These are phyloP conservation scores for Agelaius tricolor DNA, from an alignment of 2,113 vertebrate genomes.

Conservation along the genomic window DNA sequence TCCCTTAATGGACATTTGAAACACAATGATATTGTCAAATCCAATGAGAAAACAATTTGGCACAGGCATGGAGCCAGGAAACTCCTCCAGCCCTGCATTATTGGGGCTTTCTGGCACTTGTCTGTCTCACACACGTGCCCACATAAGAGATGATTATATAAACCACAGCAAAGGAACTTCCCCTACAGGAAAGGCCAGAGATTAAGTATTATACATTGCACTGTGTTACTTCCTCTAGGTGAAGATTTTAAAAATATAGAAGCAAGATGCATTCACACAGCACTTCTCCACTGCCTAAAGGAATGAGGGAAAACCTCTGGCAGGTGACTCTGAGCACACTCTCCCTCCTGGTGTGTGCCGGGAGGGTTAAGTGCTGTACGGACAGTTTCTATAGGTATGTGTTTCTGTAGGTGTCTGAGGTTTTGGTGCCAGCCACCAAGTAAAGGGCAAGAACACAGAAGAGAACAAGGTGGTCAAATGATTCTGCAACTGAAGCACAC, in stretches of 20 bases:
- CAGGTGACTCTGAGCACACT: neutral
- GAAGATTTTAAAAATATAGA: neutral
- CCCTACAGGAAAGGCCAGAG: neutral
- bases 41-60: neutral
- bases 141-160: neutral
- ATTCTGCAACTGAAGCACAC: neutral
- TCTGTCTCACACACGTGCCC: rapidly evolving
- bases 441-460: neutral
- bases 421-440: neutral
- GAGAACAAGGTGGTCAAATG: rapidly evolving
- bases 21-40: neutral
- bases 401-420: neutral
- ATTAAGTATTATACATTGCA: rapidly evolving
- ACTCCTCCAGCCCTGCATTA: neutral
- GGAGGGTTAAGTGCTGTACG: neutral
- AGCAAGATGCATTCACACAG: neutral
- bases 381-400: neutral
- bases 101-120: neutral
- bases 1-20: neutral
- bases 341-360: neutral
- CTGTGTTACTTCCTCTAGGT: neutral
- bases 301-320: neutral
- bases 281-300: neutral
- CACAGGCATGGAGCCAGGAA: neutral
- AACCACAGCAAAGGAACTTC: neutral